Conservation (phyloP, 2,888 invertebrate genomes). For the Plagodis dolabraria region DNA sequence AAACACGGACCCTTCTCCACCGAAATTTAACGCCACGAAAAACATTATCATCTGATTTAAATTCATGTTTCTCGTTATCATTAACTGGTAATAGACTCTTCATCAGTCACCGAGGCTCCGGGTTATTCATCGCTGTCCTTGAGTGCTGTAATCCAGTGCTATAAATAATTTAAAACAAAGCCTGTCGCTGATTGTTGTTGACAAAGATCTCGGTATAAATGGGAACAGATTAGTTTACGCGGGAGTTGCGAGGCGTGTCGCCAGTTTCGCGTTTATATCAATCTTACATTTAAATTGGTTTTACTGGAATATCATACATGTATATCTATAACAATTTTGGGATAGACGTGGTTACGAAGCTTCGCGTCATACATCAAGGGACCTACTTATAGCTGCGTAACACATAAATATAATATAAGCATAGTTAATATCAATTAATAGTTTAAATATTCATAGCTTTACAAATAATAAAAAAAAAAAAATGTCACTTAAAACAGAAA, state of each 20-base stretch:
- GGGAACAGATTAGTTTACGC: conserved; percentile 46
- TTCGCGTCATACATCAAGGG: too few relatives aligned
- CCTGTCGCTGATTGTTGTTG: conserved; percentile 49
- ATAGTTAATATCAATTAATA: too few relatives aligned
- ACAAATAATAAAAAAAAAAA: too few relatives aligned
- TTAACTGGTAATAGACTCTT: conserved; percentile 28
- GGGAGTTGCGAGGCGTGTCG: conserved; percentile 5
- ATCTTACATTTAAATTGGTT: not conserved
- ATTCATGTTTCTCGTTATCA: conserved; percentile 30
- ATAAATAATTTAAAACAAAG: conserved; percentile 53
- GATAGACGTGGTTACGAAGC: too few relatives aligned
- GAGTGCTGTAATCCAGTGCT: conserved; percentile 32
- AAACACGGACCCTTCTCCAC: conserved; percentile 14
- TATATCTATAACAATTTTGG: too few relatives aligned
- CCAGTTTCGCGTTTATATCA: not conserved
- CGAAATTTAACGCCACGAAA: conserved; percentile 27
- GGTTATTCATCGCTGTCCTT: conserved; percentile 19
- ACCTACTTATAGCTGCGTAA: too few relatives aligned
- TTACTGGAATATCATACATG: not conserved
- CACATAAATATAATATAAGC: too few relatives aligned
- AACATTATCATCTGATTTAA: conserved; percentile 31
- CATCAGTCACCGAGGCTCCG: conserved; percentile 22
- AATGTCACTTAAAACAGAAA: too few relatives aligned
- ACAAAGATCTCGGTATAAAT: conserved; percentile 52
- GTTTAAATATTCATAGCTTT: too few relatives aligned